Evolutionary conservation across 1,140 invertebrate genomes (phyloP), one percentile per base, ranked within the genome.

Genomic region (Amyelois transitella): DNA sequence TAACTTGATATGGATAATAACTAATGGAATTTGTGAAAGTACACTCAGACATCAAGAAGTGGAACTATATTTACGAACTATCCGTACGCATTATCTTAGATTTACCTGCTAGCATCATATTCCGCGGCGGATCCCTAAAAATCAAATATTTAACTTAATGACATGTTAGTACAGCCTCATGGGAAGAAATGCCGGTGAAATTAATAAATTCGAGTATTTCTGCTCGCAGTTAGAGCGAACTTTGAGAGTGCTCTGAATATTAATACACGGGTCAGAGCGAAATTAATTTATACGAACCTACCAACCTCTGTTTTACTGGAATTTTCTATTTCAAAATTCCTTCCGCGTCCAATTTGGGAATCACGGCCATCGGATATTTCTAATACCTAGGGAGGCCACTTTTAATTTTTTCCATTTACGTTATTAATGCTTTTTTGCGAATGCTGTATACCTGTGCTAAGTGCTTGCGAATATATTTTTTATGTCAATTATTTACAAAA

Each of bases 221-320:
- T 62, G 60, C 63, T 60, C 67, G 60, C 70, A 72, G 72, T 69
- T 71, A 73, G 74, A 76, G 58, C 62, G 60, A 81, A 82, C 69
- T 80, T 77, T 72, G 72, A 65, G 72, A 83, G 72, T 79, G 77
- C 69, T 70, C 79, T 77, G 73, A 82, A 82, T 82, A 80, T 80
- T 80, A 82, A 83, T 77, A 83, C 72, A 68, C 63, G 62, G 75
- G 77, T 75, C 76, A 74, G 76, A 55, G 59, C 58, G 56, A 80
- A 83, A 81, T 79, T 83, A 83, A 81, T 81, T 81, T 83, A 79
- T 77, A 75, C 74, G 58, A 70, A 75, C 71, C 72, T 62, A 70
- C 69, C 67, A 74, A 68, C 64, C 64, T 70, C 64, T 69, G 68
- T 67, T 77, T 75, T 63, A 72, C 61, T 63, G 65, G 56, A 66